Evolutionary conservation across 2,797 vertebrate genomes (phyloP), one percentile per base, ranked within the genome.

Genomic region (Notamacropus eugenii): DNA sequence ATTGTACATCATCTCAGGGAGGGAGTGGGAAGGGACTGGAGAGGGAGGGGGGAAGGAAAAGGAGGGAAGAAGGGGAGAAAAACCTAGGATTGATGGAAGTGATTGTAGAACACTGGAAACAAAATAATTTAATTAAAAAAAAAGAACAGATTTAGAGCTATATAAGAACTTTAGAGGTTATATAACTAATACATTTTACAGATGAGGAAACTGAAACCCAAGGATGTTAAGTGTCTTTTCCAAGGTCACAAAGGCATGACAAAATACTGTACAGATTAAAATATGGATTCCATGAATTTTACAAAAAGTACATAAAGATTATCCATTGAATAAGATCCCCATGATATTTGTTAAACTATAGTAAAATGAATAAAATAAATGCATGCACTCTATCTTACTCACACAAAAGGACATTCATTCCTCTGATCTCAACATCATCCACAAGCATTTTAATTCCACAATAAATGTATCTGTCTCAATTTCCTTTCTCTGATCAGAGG

Each of bases 321-420:
- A 95, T 92, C 62, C n/a, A 92, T 46, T 87, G 56, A 29, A 24
- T 90, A 54, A 96, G 40, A 28, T 55, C 94, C 9, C 82, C 91
- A 82, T 54, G 22, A 90, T 31, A 14, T 27, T 54, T 93, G 13
- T 4, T 55, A 93, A 94, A 29, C 87, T 92, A 67, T 4, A 93
- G n/a, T 87, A 92, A 95, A 95, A 27, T 31, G 91, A 96, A 24
- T 82, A 94, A 97, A 94, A 90, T 67, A 31, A 52, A 52, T 52
- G 52, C 74, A 46, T 46, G 8, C 40, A 46, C 22, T 82, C n/a
- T 82, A 24, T 46, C 40, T n/a, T 34, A 82, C 46, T 46, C 40
- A 46, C 22, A 82, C 67, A 82, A 82, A 82, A 82, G 19, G 40
- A 12, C 5, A 82, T 82, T 46, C 19, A 24, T 82, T 82, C 6